Base-by-base conservation (phyloP, 2,113 vertebrate genomes). In the Melanerpes formicivorus region DNA sequence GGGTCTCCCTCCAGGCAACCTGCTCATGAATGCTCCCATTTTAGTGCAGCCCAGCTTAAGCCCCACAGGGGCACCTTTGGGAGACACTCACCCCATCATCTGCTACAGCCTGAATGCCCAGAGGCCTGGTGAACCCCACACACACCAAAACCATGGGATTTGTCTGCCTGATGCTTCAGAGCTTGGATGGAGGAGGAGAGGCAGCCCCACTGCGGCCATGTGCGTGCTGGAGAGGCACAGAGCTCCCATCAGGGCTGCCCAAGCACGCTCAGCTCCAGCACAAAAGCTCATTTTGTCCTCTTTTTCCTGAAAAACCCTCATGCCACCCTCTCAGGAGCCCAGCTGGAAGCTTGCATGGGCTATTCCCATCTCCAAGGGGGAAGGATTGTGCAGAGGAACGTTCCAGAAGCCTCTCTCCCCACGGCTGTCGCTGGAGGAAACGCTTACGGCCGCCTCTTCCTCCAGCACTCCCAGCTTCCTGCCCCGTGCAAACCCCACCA, bases 111-210 rank as follows among this genome's bases (percentile, higher is more conserved):
- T 15, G 34, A 8, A 6, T 48, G 23, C 32, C 34, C 32, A 27
- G 30, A 27, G 66, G 3, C 63, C 52, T 80, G 77, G 37, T 30
- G 42, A 78, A 3, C 4, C 27, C 11, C 56, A 5, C 13, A 52
- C 4, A 69, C 12, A 34, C 21, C n/a, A 46, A 14, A 48, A 75
- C 30, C 37, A 2, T 2, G 4, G 26, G 44, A 64, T 1, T 13
- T 5, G n/a, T 21, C 55, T 8, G 14, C 27, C 56, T 71, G 62
- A 17, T 52, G 59, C 14, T 42, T 29, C 80, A 29, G 21, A 77
- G 54, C 8, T 13, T 18, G 44, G 19, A 4, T 0, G 14, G 48
- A 59, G 3, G 2, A 3, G 1, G 11, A 9, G 6, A 2, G 23
- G 29, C 56, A 75, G 54, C 46, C 56, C 44, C 32, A 5, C 52